These are phyloP conservation scores for Zaprionus taronus DNA, from an alignment of 1,140 invertebrate species.

Conservation along the genomic window DNA sequence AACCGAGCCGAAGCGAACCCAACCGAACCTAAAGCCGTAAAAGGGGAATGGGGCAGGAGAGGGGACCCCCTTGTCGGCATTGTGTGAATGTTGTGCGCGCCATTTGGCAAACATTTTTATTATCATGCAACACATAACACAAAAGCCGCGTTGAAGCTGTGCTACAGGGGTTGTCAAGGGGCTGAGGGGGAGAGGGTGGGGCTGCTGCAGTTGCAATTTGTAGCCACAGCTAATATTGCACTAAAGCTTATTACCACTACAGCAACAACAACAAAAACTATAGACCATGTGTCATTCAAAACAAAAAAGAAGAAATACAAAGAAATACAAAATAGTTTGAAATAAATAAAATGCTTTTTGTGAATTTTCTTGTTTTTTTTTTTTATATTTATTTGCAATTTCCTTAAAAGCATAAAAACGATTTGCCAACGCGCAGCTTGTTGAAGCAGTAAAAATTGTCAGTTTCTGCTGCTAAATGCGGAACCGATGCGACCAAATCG, in stretches of 20 bases:
- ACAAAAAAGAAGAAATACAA: slow-evolving; percentile 2
- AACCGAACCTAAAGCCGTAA: not conserved
- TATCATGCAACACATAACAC: slow-evolving; percentile 49
- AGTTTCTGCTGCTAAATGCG: slow-evolving; percentile 40
- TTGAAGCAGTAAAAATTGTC: slow-evolving; percentile 41
- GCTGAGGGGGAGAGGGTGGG: not conserved
- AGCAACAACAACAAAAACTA: slow-evolving; percentile 6
- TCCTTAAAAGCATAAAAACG: slow-evolving; percentile 60
- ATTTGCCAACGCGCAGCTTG: slow-evolving; percentile 46
- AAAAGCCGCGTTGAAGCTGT: slow-evolving; percentile 23
- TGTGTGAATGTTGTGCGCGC: slow-evolving; percentile 48
- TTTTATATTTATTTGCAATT: slow-evolving; percentile 31
- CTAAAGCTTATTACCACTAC: slow-evolving; percentile 47
- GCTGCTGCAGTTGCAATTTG: slow-evolving; percentile 30
- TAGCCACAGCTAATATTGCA: slow-evolving; percentile 52
- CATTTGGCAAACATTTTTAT: slow-evolving; percentile 60
- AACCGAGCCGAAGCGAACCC: slow-evolving; percentile 11
- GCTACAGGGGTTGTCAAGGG: not conserved
- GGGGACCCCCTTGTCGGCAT: slow-evolving; percentile 8
- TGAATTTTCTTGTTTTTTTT: slow-evolving; percentile 4
- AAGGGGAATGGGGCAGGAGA: not conserved
- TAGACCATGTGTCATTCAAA: slow-evolving; percentile 41
- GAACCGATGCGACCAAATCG: slow-evolving; percentile 46
- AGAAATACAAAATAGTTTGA: slow-evolving; percentile 15
- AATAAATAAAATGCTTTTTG: slow-evolving; percentile 28